phyloP scores from a whole-genome alignment of 2,888 invertebrate species.

The Pycnomerus fuliginosus region DNA sequence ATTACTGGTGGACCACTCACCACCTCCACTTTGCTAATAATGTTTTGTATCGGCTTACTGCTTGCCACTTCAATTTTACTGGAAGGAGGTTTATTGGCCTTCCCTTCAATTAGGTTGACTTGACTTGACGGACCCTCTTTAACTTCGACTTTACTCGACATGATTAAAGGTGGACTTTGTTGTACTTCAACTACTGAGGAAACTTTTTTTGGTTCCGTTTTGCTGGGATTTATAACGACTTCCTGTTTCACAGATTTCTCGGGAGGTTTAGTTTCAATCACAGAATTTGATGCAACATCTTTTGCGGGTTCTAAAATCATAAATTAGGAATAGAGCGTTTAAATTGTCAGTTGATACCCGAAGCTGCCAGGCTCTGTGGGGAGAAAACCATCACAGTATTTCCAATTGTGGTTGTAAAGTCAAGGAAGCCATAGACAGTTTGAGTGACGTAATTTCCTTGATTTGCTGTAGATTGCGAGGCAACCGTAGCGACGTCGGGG shows the following conservation, averaged over 20 bases:
- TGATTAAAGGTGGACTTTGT: conserved; percentile 29
- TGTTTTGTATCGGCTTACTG: conserved; percentile 29
- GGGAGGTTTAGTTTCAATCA: conserved; percentile 47
- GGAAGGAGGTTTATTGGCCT: conserved; percentile 24
- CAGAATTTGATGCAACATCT: conserved; percentile 39
- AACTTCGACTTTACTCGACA: conserved; percentile 59
- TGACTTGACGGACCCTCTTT: conserved; percentile 56
- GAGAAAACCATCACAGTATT: conserved; percentile 95
- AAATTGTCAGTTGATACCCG: conserved; percentile 53
- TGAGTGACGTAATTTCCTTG: conserved; percentile 68
- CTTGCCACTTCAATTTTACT: conserved; percentile 51
- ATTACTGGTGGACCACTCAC: conserved; percentile 47
- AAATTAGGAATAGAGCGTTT: neutral
- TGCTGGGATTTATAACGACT: conserved; percentile 51
- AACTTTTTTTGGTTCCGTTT: conserved; percentile 55
- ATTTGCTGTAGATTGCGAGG: conserved; percentile 28
- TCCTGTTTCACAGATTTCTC: conserved; percentile 27
- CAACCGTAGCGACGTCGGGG: conserved; percentile 33
- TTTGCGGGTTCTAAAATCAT: conserved; percentile 19
- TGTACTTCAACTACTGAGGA: conserved; percentile 46
- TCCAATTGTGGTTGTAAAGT: conserved; percentile 91
- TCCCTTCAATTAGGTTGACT: conserved; percentile 43
- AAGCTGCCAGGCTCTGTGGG: conserved; percentile 76
- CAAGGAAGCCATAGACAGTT: conserved; percentile 90
- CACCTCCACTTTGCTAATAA: conserved; percentile 50